Conservation (phyloP, 2,113 vertebrate species). For the Pristiophorus japonicus region DNA sequence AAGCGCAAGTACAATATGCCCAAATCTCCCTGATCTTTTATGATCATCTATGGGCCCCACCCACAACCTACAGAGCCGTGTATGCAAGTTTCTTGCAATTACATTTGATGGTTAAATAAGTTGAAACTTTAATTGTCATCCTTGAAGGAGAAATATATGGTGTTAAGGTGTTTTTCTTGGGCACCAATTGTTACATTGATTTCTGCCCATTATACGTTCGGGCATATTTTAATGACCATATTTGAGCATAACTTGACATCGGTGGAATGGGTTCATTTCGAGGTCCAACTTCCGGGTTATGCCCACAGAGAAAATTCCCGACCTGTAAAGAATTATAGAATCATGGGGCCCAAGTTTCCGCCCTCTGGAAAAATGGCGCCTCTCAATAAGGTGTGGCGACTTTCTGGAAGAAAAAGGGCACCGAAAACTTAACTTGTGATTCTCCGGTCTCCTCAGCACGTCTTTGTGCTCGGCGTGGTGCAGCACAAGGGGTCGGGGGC, state of each 20-base stretch:
- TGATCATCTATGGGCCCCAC: not conserved
- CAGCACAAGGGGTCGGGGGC: too few species aligned
- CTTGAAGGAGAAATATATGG: not conserved
- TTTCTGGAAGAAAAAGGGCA: too few species aligned
- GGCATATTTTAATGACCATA: not conserved
- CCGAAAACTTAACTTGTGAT: too few species aligned
- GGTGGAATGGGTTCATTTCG: not conserved
- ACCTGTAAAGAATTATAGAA: too few species aligned
- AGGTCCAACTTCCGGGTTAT: not conserved
- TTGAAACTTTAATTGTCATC: not conserved
- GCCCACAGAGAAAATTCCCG: too few species aligned
- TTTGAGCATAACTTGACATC: not conserved
- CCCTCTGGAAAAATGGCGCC: too few species aligned
- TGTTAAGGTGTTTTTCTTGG: not conserved
- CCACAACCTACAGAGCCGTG: not conserved
- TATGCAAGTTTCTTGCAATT: not conserved
- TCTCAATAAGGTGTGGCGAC: too few species aligned
- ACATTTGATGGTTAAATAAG: not conserved
- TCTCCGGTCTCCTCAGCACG: too few species aligned
- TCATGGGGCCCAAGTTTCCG: too few species aligned
- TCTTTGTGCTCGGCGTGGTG: too few species aligned
- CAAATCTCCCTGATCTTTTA: not conserved
- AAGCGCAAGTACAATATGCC: not conserved
- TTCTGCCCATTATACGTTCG: not conserved
- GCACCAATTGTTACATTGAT: not conserved